Evolutionary conservation across 1,140 invertebrate species (phyloP), one percentile per base, ranked within the genome.

Genomic region (Acromyrmex heyeri): DNA sequence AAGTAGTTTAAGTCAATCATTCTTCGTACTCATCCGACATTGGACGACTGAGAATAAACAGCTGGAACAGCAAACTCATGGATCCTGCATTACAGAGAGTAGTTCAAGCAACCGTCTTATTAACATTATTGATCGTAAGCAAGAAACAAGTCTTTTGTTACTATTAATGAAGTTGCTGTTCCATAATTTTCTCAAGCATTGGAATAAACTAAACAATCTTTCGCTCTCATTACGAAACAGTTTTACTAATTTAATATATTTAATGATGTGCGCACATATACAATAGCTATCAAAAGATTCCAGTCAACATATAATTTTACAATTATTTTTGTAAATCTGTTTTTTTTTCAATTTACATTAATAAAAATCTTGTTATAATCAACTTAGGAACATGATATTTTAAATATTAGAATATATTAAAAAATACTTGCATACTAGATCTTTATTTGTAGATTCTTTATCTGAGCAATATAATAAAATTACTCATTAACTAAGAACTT

Each of bases 161-260:
- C 67, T 88, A 65, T 88, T 91, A 91, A 90, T 65, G 82, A 91
- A 91, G 78, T 85, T 88, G 64, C 64, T n/a, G 67, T 5, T 61
- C 16, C 24, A 38, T 59, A 34, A 7, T 10, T 50, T 50, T 73
- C 24, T 64, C 3, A 12, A 24, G 12, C 44, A 18, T 34, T 14
- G 12, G n/a, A 61, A 75, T 73, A 83, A 73, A 83, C n/a, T 21
- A 57, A 69, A 67, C 27, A 53, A 65, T 34, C 14, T 34, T 50
- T 8, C 30, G 3, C 27, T 7, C 14, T 55, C 7, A 7, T 82
- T 73, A 30, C 10, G 12, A 72, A 6, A 34, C 3, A 18, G 21
- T 59, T 44, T 70, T 24, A 53, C 21, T 21, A 8, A 81, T 55
- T 14, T 34, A 14, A 24, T 55, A 48, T 44, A 38, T 81, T 64